Evolutionary conservation across 37 sponge, comb jelly and placozoan genomes (phyloP).

Genomic region (Lycopodina hypogea): DNA sequence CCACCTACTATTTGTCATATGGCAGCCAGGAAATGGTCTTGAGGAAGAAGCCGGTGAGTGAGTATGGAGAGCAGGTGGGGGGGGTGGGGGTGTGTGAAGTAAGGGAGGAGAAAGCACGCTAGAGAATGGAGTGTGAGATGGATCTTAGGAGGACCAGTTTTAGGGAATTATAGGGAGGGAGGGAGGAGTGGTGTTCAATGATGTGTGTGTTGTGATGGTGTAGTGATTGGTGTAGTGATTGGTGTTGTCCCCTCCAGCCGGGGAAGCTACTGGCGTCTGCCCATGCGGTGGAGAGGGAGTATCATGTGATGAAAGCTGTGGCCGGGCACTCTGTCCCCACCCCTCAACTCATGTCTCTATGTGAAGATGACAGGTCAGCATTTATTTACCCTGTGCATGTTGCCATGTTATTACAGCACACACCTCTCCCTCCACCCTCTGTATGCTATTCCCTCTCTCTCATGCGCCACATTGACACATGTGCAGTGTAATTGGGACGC

Average conservation of each 20-base stretch:
- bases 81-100: background rate
- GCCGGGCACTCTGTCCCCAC: conserved; percentile 51
- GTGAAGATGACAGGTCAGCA: conserved; percentile 67
- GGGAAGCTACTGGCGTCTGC: conserved; percentile 66
- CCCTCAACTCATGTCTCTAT: conserved; percentile 56
- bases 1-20: conserved; percentile 71
- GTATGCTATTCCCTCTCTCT: background rate
- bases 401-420: background rate
- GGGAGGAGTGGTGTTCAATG: background rate
- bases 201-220: background rate
- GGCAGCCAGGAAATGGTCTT: conserved; percentile 59
- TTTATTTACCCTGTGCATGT: too few species aligned
- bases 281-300: conserved; percentile 76
- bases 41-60: conserved; percentile 77
- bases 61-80: background rate
- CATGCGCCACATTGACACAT: background rate
- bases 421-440: background rate
- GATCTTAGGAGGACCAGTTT: background rate
- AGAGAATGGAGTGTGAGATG: background rate
- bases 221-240: background rate
- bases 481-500: conserved; percentile 69
- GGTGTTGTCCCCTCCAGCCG: conserved; percentile 26
- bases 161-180: too few species aligned
- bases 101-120: background rate
- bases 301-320: conserved; percentile 63